Evolutionary conservation across 2,797 vertebrate species (phyloP), one percentile per base, ranked within the genome.

Genomic region (Melanotaenia parkinsoni): DNA sequence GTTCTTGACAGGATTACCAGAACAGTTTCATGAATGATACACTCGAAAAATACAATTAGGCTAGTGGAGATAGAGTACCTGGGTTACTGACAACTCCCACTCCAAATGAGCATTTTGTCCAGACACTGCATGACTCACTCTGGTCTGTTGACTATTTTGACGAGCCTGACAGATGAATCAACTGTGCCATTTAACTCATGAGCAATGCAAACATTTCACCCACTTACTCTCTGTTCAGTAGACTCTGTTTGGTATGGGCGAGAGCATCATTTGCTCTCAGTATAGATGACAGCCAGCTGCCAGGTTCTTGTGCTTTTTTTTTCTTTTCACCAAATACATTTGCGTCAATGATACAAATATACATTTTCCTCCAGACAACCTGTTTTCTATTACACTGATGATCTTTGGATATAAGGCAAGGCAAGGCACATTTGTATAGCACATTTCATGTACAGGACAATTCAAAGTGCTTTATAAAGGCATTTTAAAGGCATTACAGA

Each of bases 121-220:
- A 79, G 79, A 84, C 70, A 66, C 24, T 57, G 78, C 68, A 77
- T 87, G 89, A 87, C 80, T 90, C 83, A 85, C 74, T 71, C 57
- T 53, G 53, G 38, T 76, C 74, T 66, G 85, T 83, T 88, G 83
- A 77, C 18, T 45, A 87, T 88, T 89, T 79, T 65, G 56, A 81
- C 71, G 75, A 69, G 77, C 35, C 80, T 81, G 86, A 89, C 74
- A 71, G 71, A 89, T 88, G 83, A 90, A 86, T 85, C 88, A 85
- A 79, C 79, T 57, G 47, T 72, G 86, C 86, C 86, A 87, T 89
- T 86, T 87, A 86, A 79, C 79, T 85, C 56, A 47, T 53, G 40
- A 79, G 82, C 77, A 79, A 79, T 85, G 70, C 75, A 86, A 88
- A 85, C 76, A 84, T 82, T 84, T 84, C 62, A 77, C 71, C 73